phyloP scores from a whole-genome alignment of 2,797 vertebrate genomes.

The Chiropotes sagulatus region DNA sequence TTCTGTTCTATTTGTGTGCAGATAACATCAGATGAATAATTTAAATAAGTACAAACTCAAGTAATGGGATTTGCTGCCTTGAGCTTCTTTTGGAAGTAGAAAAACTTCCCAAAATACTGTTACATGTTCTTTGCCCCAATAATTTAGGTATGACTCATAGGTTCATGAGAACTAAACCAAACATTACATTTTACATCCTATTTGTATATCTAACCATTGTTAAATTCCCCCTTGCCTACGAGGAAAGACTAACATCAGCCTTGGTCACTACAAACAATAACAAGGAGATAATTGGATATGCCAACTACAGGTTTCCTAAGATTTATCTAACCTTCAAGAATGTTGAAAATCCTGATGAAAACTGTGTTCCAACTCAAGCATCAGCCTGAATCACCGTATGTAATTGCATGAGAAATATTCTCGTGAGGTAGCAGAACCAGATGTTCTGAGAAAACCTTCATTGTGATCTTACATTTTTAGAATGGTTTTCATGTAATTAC shows the following conservation, averaged over 20 bases:
- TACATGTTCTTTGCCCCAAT: not conserved
- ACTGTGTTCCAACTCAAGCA: not conserved
- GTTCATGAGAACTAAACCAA: not conserved
- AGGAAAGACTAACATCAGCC: not conserved
- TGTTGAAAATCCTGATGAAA: slow-evolving; percentile 43
- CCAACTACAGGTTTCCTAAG: not conserved
- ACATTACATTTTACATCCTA: not conserved
- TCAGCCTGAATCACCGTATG: not conserved
- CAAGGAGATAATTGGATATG: not conserved
- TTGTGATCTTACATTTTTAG: not conserved
- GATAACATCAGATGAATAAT: not conserved
- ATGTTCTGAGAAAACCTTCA: slow-evolving; percentile 38
- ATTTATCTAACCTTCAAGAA: slow-evolving; percentile 31
- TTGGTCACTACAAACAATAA: not conserved
- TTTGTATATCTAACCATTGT: not conserved
- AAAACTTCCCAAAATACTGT: not conserved
- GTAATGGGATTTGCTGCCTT: not conserved
- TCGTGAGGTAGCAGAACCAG: not conserved
- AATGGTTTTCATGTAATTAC: slow-evolving; percentile 24
- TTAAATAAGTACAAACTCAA: not conserved
- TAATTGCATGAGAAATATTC: not conserved
- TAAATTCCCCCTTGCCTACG: not conserved
- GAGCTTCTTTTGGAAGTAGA: not conserved
- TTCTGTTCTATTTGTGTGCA: not conserved
- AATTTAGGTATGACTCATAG: not conserved